Base-by-base conservation (phyloP, 37 sponge, comb jelly and placozoan genomes). In the Cliona cf. orientalis region DNA sequence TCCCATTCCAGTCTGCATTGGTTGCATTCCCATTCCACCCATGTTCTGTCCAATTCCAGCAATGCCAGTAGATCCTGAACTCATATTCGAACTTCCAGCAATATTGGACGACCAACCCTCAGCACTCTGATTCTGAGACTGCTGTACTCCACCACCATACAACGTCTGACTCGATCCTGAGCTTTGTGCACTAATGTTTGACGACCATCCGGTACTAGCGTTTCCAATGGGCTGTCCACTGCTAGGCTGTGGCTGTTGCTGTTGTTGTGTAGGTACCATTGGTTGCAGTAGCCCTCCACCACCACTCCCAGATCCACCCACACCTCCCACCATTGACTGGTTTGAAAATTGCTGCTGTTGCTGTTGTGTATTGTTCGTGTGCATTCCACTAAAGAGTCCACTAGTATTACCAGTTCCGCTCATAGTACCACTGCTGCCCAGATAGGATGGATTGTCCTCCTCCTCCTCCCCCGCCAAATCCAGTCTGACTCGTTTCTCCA, bases 161-260 rank as follows among this genome's bases (percentile, higher is more conserved):
- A 14, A 49, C 14, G 53, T 49, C 14, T 49, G 9, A n/a, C n/a
- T n/a, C n/a, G n/a, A n/a, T 9, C 53, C 53, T 19, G 4, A 19
- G 41, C n/a, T 7, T 59, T 62, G 64, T 45, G n/a, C n/a, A n/a
- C n/a, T n/a, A n/a, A 66, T 66, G 23, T 66, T 63, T 25, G 53
- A 31, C 33, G 80, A 79, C 80, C 80, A 79, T 12, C 68, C 69
- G 32, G 66, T 66, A 43, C 69, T 56, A 46, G 12, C 37, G 22
- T 22, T 62, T 2, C 78, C 64, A 37, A 41, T 39, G 41, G 39
- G 38, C 7, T n/a, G n/a, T n/a, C n/a, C n/a, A n/a, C n/a, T n/a
- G n/a, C n/a, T n/a, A n/a, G n/a, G 37, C 36, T 74, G 26, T 9
- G 60, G 42, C 25, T 38, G 42, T 6, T 26, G 25, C 22, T 12